Conservation (phyloP, 1,140 invertebrate genomes). For the Limonius californicus region DNA sequence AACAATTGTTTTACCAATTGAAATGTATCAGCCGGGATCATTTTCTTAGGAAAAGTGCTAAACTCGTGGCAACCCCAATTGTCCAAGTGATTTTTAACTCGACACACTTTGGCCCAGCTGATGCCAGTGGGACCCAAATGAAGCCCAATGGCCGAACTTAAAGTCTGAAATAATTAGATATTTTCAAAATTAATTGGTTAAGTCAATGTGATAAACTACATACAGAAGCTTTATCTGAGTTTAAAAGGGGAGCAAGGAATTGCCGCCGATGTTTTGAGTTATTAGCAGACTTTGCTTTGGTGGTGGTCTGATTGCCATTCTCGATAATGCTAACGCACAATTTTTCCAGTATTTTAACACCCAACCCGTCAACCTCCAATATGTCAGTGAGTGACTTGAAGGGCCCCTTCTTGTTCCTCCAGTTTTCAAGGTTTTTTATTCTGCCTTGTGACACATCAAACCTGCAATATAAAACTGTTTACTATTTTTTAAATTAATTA, state of each 20-base stretch:
- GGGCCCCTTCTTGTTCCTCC: constrained; percentile 14
- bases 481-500: too few species aligned
- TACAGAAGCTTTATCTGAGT: too few species aligned
- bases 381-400: constrained; percentile 16
- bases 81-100: background rate
- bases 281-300: background rate
- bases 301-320: background rate
- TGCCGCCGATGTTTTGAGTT: background rate
- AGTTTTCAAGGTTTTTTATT: constrained; percentile 7
- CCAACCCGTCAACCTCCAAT: constrained; percentile 17
- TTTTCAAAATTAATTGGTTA: too few species aligned
- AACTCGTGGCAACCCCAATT: constrained; percentile 12
- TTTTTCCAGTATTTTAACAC: constrained; percentile 13
- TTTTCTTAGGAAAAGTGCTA: constrained; percentile 13
- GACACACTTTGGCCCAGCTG: constrained; percentile 16
- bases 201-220: too few species aligned
- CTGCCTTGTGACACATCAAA: constrained; percentile 5
- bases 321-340: constrained; percentile 16
- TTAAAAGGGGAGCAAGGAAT: background rate
- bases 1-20: background rate
- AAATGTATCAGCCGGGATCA: constrained; percentile 15
- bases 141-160: constrained; percentile 17
- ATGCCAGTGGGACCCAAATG: constrained; percentile 16
- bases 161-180: constrained; percentile 4
- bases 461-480: constrained; percentile 2